Base-by-base conservation (phyloP, 1,140 invertebrate genomes). In the Nilaparvata lugens region DNA sequence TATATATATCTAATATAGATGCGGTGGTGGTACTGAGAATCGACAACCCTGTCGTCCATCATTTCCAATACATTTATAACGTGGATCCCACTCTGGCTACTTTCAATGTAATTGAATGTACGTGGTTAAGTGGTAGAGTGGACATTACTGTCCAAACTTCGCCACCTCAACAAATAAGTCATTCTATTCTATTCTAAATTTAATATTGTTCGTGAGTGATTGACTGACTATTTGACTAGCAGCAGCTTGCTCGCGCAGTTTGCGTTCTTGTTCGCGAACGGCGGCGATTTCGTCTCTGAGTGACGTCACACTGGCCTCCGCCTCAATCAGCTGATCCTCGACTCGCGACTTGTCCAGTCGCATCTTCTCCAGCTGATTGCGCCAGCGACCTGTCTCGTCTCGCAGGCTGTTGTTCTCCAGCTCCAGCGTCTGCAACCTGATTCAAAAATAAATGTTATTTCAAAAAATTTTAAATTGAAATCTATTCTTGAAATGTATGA, bases 391-490 rank as follows among this genome's bases (percentile, higher is more conserved):
- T 4, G 84, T 79, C 75, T 97, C 93, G 64, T 91, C 86, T 68
- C 86, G 85, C 55, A 91, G 73, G 62, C 80, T 79, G 6, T 83
- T 79, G 51, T 87, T 84, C 69, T 95, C 92, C 16, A 84, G 73
- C 72, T 96, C 92, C 13, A 87, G 78, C 31, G 82, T 81, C 63
- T 88, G 84, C 21, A 95, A 78, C 67, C 92, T 80, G 40, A 16
- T 55, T 58, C 58, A 52, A 31, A 38, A 52, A 62, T 51, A 16
- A 52, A 42, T 21, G 51, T 9, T 19, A 3, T 52, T n/a, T 9
- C 21, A 18, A 52, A 24, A 9, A 52, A 52, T 18, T 4, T 52
- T 14, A 52, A 28, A 28, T 28, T 28, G 28, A 28, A 28, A 28
- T 28, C 9, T 4, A 28, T 28, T 4, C 28, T n/a, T n/a, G n/a